Base-by-base conservation (phyloP, 64 coral and sea anemone genomes). In the Platygyra sinensis region DNA sequence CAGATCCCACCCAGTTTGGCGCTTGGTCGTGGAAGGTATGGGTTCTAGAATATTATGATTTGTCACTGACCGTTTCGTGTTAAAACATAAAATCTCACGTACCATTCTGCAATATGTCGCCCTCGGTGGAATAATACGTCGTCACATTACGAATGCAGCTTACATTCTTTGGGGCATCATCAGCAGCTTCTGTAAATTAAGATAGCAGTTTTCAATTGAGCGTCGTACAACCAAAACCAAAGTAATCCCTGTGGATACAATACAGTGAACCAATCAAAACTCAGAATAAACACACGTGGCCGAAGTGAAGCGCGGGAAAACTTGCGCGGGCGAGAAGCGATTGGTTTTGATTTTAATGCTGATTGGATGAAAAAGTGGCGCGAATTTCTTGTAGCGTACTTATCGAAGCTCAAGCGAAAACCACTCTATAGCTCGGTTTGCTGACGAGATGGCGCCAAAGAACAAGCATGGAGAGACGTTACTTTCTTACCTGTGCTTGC, bases 71-170 rank as follows among this genome's bases (percentile, higher is more conserved):
- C 42, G 7, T 46, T 46, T 46, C 42, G 42, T 75, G 28, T 18
- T 17, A 16, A n/a, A 75, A 65, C 69, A 62, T 28, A n/a, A 62
- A 91, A 49, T 78, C 19, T 18, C 14, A 77, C 90, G 11, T 69
- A 95, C 93, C 93, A 8, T 88, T 72, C 9, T 54, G 33, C 25
- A 62, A 72, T n/a, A 90, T 69, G 36, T 87, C 18, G 24, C 55
- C 25, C 46, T 72, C 50, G 17, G 79, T 86, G n/a, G 93, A 33
- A 73, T 91, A 91, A 46, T 87, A 95, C 2, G 93, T 86, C 0
- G 93, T 95, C 20, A 91, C 22, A 16, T 87, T 69, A 54, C 72
- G 87, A 30, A 91, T 71, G 39, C 93, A 95, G 57, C 89, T 95
- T 30, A 74, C 16, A 33, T 95, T 95, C 64, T 86, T 91, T 80